Conservation (phyloP, 2,113 vertebrate genomes). For the Sminthopsis crassicaudata region DNA sequence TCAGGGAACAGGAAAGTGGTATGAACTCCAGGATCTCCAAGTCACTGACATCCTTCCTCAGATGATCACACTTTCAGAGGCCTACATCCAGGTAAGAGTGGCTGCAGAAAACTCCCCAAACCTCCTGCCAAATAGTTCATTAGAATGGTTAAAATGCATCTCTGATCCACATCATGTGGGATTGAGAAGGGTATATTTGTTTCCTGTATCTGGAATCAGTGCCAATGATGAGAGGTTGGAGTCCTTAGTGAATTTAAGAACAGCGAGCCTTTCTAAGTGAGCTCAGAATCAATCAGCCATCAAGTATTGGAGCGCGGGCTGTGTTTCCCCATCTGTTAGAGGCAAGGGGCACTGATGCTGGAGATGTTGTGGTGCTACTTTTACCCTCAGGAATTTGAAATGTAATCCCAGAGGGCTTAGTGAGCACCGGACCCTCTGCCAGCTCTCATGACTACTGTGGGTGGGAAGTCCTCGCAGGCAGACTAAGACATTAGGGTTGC, state of each 20-base stretch:
- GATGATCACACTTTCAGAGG: constrained; percentile 98
- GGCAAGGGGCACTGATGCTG: accelerated
- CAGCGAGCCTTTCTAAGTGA: background rate
- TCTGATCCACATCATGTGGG: background rate
- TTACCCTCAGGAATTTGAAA: background rate
- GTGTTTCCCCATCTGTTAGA: background rate
- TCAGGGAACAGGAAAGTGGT: constrained; percentile 98
- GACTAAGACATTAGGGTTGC: background rate
- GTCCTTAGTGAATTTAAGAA: background rate
- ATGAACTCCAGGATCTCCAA: constrained; percentile 97
- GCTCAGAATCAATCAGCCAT: too few relatives aligned
- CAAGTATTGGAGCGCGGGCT: background rate
- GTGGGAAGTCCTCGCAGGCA: background rate
- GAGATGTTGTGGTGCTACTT: background rate
- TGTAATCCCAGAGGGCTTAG: background rate
- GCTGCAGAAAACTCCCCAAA: background rate
- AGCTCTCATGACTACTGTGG: background rate
- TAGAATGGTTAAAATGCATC: background rate
- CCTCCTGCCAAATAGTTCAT: too few relatives aligned
- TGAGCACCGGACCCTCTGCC: too few relatives aligned
- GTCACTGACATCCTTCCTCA: constrained; percentile 97
- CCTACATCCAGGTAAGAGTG: constrained; percentile 95
- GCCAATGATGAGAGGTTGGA: background rate
- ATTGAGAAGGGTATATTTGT: background rate
- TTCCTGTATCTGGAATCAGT: background rate